Conservation (phyloP, 2,888 invertebrate genomes). For the Gymnocheta viridis region DNA sequence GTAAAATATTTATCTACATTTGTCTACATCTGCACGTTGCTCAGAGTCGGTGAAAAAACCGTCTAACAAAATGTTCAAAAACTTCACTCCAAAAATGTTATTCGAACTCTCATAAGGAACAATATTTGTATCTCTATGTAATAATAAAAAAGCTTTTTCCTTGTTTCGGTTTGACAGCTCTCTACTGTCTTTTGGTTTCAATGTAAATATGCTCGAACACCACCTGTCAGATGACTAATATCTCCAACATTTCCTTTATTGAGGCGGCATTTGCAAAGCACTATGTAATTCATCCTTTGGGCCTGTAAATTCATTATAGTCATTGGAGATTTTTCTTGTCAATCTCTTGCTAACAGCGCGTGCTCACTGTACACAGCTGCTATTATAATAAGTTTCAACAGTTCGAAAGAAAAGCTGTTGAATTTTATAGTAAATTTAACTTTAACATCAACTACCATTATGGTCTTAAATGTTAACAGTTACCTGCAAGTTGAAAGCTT, state of each 20-base stretch:
- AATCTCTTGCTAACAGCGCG: conserved; percentile 52
- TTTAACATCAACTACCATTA: not conserved
- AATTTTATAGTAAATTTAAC: not conserved
- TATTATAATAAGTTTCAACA: conserved; percentile 10
- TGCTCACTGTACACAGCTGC: conserved; percentile 58
- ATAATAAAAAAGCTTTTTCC: conserved; percentile 44
- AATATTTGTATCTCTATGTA: conserved; percentile 16
- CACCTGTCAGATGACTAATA: conserved; percentile 72
- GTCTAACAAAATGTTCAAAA: conserved; percentile 57
- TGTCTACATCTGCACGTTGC: conserved; percentile 63
- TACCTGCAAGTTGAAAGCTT: not conserved
- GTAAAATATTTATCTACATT: conserved; percentile 67
- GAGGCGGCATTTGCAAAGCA: conserved; percentile 65
- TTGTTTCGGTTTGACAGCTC: conserved; percentile 24
- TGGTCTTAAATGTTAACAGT: not conserved
- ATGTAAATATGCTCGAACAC: conserved; percentile 44
- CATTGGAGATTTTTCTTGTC: conserved; percentile 1
- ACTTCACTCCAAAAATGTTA: conserved; percentile 39
- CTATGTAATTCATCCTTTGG: conserved; percentile 20
- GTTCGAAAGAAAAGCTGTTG: conserved; percentile 17
- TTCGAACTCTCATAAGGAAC: conserved; percentile 41
- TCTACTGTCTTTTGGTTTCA: conserved; percentile 27
- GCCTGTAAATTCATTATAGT: conserved; percentile 22
- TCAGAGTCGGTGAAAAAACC: conserved; percentile 65
- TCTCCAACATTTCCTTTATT: conserved; percentile 53